These are phyloP conservation scores for Stigmatopora argus DNA, from an alignment of 2,113 vertebrate genomes.

Conservation along the genomic window DNA sequence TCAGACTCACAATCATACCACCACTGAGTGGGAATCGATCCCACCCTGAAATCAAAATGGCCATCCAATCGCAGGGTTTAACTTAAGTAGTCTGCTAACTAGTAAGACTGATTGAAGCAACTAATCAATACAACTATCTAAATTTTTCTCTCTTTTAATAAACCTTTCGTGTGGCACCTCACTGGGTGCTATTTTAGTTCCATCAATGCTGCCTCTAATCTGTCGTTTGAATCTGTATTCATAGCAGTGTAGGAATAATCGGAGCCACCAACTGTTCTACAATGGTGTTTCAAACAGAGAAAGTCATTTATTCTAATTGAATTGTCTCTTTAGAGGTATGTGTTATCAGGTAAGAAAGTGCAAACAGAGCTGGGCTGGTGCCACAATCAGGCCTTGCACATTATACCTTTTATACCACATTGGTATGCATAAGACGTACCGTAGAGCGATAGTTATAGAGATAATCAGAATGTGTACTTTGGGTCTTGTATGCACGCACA, in stretches of 20 bases:
- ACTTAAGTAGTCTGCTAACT: background rate
- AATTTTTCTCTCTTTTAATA: background rate
- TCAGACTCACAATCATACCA: no score
- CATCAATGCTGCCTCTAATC: background rate
- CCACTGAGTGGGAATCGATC: background rate
- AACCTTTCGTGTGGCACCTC: background rate
- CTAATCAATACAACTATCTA: background rate
- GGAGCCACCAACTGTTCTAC: slow-evolving; percentile 1
- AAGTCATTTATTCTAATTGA: slow-evolving; percentile 40
- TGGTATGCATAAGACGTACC: slow-evolving; percentile 18
- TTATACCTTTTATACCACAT: slow-evolving; percentile 15
- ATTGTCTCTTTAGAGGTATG: slow-evolving; percentile 30
- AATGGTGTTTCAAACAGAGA: slow-evolving; percentile 23
- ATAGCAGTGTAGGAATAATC: slow-evolving; percentile 15
- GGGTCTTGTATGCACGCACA: slow-evolving; percentile 6
- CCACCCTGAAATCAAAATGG: background rate
- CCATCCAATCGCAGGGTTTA: background rate
- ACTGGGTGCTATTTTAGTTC: background rate
- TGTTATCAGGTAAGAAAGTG: slow-evolving; percentile 19
- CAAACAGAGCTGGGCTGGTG: slow-evolving; percentile 33
- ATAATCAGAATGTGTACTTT: background rate
- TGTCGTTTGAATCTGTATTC: slow-evolving; percentile 12
- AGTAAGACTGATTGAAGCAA: background rate
- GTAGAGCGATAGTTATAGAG: slow-evolving; percentile 14
- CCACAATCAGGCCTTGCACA: slow-evolving; percentile 18